A percentile compares a stretch with the other conserved stretches of the same genome.
These are phyloP conservation scores for Drosophila kepulauana DNA, from an alignment of 1,140 invertebrate species.

Conservation along the genomic window DNA sequence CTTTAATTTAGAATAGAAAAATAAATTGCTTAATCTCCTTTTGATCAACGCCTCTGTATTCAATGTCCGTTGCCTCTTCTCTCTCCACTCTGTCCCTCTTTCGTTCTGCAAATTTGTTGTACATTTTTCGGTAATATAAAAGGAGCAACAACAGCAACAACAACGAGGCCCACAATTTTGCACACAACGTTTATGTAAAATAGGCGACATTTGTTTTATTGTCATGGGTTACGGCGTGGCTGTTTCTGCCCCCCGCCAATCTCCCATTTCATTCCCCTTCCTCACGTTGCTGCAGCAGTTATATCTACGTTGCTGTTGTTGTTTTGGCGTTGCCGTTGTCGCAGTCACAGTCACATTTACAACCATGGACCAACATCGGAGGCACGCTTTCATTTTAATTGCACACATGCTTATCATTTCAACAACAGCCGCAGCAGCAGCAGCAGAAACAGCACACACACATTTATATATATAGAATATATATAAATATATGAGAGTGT, in stretches of 20 bases:
- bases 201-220: conserved; percentile 81
- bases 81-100: background rate
- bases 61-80: background rate
- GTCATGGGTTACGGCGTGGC: conserved; percentile 59
- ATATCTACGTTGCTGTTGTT: conserved; percentile 21
- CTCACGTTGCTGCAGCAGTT: background rate
- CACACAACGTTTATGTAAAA: conserved; percentile 80
- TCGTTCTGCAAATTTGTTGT: conserved; percentile 24
- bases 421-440: conserved; percentile 57
- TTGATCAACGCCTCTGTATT: conserved; percentile 37
- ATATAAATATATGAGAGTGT: conserved; percentile 26
- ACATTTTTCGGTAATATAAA: conserved; percentile 61
- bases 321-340: conserved; percentile 18
- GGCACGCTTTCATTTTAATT: conserved; percentile 82
- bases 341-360: conserved; percentile 49
- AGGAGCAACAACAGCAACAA: conserved; percentile 43
- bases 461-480: conserved; percentile 19
- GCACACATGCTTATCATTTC: conserved; percentile 83
- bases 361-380: conserved; percentile 52
- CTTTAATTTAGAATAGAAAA: background rate
- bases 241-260: background rate
- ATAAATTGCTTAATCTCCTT: conserved; percentile 34
- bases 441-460: conserved; percentile 34
- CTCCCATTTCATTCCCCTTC: background rate
- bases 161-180: conserved; percentile 67